These are phyloP conservation scores for Linepithema humile DNA, from an alignment of 1,140 invertebrate genomes.

Conservation along the genomic window DNA sequence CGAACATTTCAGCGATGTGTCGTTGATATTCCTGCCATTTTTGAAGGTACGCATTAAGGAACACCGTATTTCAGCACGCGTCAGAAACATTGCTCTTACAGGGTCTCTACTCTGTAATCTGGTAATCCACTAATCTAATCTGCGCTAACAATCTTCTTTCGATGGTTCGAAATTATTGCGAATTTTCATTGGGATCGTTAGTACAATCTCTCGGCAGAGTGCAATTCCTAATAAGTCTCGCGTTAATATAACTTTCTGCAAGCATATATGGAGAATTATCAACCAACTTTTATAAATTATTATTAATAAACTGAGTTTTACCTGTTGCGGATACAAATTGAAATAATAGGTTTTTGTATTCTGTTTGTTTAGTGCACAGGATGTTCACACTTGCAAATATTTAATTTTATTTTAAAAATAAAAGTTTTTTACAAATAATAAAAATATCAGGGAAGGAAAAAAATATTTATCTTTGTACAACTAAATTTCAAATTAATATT, in stretches of 20 bases:
- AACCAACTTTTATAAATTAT: background rate
- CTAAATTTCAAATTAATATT: background rate
- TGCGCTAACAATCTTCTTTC: slow-evolving; percentile 39
- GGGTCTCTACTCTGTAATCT: slow-evolving; percentile 63
- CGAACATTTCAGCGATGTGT: slow-evolving; percentile 60
- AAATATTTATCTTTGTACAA: background rate
- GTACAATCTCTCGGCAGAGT: slow-evolving; percentile 61
- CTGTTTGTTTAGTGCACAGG: background rate
- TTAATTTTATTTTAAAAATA: background rate
- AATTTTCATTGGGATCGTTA: slow-evolving; percentile 70
- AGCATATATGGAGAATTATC: background rate
- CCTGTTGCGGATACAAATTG: background rate
- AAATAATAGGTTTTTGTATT: background rate
- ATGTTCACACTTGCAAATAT: background rate
- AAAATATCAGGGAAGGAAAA: background rate
- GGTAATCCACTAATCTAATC: slow-evolving; percentile 70
- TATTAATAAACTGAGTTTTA: background rate
- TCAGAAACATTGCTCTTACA: slow-evolving; percentile 60
- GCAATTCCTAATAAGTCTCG: slow-evolving; percentile 65
- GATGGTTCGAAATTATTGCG: slow-evolving; percentile 65
- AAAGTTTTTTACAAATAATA: background rate
- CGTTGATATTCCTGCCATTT: slow-evolving; percentile 48
- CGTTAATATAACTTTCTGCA: slow-evolving; percentile 7
- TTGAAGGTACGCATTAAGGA: slow-evolving; percentile 53
- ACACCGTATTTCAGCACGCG: slow-evolving; percentile 51